Evolutionary conservation across 1,140 invertebrate species (phyloP).

Genomic region (Vanessa atalanta): DNA sequence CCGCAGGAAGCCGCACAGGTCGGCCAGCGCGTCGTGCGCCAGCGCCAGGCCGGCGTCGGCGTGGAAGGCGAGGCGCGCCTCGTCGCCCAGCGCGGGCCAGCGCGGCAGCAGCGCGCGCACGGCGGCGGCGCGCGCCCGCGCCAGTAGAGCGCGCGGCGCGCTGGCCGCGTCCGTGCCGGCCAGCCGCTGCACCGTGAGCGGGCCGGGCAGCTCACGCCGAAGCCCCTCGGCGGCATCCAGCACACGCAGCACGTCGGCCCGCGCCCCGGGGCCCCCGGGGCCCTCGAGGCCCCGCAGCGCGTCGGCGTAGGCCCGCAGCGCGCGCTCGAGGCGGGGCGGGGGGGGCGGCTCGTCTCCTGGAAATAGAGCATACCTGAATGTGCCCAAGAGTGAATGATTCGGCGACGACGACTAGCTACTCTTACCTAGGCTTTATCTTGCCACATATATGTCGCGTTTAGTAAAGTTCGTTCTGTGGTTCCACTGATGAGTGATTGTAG

Average conservation of each 20-base stretch:
- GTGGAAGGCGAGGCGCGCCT: conserved; percentile 75
- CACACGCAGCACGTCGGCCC: conserved; percentile 55
- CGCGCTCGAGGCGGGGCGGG: conserved; percentile 23
- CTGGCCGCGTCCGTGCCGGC: conserved; percentile 38
- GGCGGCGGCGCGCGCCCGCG: conserved; percentile 38
- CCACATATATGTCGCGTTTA: conserved; percentile 16
- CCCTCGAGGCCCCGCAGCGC: conserved; percentile 47
- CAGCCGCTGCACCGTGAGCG: conserved; percentile 84
- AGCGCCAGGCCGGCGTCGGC: conserved; percentile 76
- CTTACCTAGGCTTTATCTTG: background rate
- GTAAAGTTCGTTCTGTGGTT: background rate
- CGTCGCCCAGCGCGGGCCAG: conserved; percentile 61
- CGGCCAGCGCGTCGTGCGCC: conserved; percentile 78
- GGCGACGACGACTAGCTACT: conserved; percentile 31
- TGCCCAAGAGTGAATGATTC: conserved; percentile 65
- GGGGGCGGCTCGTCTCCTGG: conserved; percentile 43
- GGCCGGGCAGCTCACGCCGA: conserved; percentile 81
- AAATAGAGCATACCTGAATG: conserved; percentile 71
- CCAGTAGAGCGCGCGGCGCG: conserved; percentile 62
- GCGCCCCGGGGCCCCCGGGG: too few species aligned
- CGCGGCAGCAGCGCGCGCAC: conserved; percentile 44
- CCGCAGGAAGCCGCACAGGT: conserved; percentile 78
- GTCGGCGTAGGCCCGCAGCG: conserved; percentile 34
- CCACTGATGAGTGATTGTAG: background rate
- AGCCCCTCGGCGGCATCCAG: conserved; percentile 56